A percentile compares a stretch with the other conserved stretches of the same genome.
These are phyloP conservation scores for Eristalinus aeneus DNA, from an alignment of 2,888 invertebrate genomes.

Conservation along the genomic window DNA sequence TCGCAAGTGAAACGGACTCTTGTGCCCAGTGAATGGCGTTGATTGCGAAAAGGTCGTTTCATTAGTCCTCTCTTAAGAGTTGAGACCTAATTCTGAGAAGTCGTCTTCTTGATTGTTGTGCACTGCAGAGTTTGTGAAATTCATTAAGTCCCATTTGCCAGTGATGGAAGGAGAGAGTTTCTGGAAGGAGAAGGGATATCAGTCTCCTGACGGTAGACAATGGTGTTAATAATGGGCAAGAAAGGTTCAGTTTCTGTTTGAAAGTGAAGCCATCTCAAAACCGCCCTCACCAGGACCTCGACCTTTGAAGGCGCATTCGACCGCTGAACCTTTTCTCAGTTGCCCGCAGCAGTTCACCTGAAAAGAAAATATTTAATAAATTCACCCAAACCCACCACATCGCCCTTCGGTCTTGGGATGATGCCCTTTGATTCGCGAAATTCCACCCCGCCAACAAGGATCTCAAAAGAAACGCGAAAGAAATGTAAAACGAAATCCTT, in stretches of 20 bases:
- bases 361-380: too few relatives aligned
- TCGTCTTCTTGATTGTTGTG: not conserved
- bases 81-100: not conserved
- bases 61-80: not conserved
- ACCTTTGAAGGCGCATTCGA: too few relatives aligned
- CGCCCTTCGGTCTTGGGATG: constrained; percentile 4
- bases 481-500: not conserved
- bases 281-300: too few relatives aligned
- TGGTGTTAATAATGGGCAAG: not conserved
- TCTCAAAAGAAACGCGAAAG: not conserved
- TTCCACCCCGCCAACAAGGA: not conserved
- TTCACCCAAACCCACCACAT: not conserved
- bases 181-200: not conserved
- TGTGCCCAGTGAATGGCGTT: not conserved
- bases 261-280: not conserved
- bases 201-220: not conserved
- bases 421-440: constrained; percentile 41
- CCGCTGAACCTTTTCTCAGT: not conserved
- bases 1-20: not conserved
- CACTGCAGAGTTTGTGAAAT: not conserved
- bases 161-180: too few relatives aligned
- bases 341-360: constrained; percentile 13
- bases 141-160: not conserved
- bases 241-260: not conserved
- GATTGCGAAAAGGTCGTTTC: constrained; percentile 1